Conservation (phyloP, 2,888 invertebrate genomes). For the Cyaniris semiargus region DNA sequence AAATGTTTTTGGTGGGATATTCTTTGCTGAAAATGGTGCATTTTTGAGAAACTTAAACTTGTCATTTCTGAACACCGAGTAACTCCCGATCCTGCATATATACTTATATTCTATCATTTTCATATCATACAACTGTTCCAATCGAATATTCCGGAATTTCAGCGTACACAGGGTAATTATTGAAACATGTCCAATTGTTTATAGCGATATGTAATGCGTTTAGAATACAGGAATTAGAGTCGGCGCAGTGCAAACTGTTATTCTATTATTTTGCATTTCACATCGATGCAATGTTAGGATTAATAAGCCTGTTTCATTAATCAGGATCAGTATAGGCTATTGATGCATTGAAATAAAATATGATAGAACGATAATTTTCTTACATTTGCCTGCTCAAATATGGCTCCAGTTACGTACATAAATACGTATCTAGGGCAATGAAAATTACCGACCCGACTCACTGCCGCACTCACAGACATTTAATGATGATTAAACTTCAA, state of each 20-base stretch:
- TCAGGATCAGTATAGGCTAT: neutral
- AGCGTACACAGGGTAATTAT: neutral
- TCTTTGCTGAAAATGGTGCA: too few relatives aligned
- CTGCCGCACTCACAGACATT: too few relatives aligned
- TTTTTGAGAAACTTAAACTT: too few relatives aligned
- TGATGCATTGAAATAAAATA: neutral
- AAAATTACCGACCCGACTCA: too few relatives aligned
- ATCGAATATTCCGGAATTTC: neutral
- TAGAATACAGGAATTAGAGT: conserved; percentile 16
- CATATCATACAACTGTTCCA: neutral
- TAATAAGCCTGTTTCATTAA: conserved; percentile 16
- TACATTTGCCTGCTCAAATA: neutral
- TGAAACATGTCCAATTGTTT: conserved; percentile 19
- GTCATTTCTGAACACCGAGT: too few relatives aligned
- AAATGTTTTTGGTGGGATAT: too few relatives aligned
- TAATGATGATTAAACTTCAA: too few relatives aligned
- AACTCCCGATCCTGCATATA: too few relatives aligned
- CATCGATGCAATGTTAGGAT: neutral
- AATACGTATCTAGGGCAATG: too few relatives aligned
- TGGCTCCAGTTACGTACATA: too few relatives aligned
- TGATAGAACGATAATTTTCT: neutral
- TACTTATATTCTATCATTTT: neutral
- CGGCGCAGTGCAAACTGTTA: neutral
- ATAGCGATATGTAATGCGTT: conserved; percentile 3
- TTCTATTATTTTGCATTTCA: conserved; percentile 17